Conservation (phyloP, 1,140 invertebrate species). For the Caenorhabditis inopinata region DNA sequence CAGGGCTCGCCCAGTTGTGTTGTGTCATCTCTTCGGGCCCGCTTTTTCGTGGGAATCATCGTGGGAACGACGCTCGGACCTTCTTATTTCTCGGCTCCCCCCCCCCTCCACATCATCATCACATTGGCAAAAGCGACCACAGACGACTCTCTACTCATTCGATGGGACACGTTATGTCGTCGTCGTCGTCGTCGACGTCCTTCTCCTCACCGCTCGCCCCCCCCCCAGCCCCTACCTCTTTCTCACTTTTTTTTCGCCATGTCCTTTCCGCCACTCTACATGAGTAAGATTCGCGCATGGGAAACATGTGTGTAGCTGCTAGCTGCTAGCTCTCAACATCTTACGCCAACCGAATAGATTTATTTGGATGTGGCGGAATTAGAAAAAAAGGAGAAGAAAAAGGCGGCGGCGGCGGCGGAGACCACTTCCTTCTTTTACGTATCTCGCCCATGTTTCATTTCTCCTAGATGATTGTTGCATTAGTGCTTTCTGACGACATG, state of each 20-base stretch:
- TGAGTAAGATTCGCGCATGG: constrained; percentile 28
- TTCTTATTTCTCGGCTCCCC: background rate
- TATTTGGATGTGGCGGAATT: background rate
- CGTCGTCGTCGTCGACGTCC: too few species aligned
- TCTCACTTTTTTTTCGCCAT: background rate
- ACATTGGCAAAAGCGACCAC: background rate
- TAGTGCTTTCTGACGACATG: too few species aligned
- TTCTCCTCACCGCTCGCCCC: background rate
- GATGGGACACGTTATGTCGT: background rate
- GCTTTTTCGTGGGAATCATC: constrained; percentile 20
- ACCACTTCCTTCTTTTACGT: constrained; percentile 7
- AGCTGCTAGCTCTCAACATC: too few species aligned
- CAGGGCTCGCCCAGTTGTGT: too few species aligned
- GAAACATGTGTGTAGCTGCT: constrained; percentile 14
- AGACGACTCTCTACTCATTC: background rate
- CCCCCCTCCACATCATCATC: too few species aligned
- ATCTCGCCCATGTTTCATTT: too few species aligned
- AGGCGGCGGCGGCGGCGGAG: background rate
- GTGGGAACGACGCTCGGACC: background rate
- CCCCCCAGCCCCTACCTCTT: background rate
- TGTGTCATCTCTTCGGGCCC: constrained; percentile 6
- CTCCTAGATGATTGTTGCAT: too few species aligned
- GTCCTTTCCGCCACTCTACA: background rate
- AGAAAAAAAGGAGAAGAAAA: background rate
- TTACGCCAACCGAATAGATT: too few species aligned